Evolutionary conservation across 2,797 vertebrate genomes (phyloP).

Genomic region (Chromobotia macracanthus): DNA sequence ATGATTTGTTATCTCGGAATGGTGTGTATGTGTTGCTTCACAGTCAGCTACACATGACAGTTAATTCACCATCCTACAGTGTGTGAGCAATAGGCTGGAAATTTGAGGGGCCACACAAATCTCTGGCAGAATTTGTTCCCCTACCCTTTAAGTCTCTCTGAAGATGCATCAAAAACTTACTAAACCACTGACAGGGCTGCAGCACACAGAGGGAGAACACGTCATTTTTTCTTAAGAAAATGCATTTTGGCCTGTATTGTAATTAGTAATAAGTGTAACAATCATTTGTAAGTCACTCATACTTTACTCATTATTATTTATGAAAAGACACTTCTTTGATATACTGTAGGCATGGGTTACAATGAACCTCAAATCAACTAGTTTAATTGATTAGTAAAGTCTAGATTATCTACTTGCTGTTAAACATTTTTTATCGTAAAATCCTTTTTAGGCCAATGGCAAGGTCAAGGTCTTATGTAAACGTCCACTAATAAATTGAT

Average conservation of each 20-base stretch:
- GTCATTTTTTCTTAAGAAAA: no score
- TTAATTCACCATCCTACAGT: conserved; percentile 53
- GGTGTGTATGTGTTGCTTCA: conserved; percentile 22
- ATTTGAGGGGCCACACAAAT: conserved; percentile 52
- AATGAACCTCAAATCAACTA: not conserved
- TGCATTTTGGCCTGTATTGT: not conserved
- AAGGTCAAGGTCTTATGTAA: not conserved
- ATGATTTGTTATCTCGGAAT: conserved; percentile 53
- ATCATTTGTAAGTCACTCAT: not conserved
- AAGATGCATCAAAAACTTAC: conserved; percentile 46
- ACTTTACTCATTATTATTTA: not conserved
- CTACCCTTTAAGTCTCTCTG: conserved; percentile 29
- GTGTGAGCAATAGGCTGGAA: conserved; percentile 39
- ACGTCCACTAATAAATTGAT: not conserved
- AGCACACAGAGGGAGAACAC: conserved; percentile 21
- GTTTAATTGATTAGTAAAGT: not conserved
- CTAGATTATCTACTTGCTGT: no score
- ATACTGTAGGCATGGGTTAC: not conserved
- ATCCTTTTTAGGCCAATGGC: not conserved
- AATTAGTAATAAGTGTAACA: not conserved
- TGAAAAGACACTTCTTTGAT: not conserved
- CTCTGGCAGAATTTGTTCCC: conserved; percentile 29
- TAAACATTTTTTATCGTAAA: no score
- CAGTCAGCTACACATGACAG: conserved; percentile 58
- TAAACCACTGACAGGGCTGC: conserved; percentile 19